These are phyloP conservation scores for Melolontha melolontha DNA, from an alignment of 2,888 invertebrate species.

Conservation along the genomic window DNA sequence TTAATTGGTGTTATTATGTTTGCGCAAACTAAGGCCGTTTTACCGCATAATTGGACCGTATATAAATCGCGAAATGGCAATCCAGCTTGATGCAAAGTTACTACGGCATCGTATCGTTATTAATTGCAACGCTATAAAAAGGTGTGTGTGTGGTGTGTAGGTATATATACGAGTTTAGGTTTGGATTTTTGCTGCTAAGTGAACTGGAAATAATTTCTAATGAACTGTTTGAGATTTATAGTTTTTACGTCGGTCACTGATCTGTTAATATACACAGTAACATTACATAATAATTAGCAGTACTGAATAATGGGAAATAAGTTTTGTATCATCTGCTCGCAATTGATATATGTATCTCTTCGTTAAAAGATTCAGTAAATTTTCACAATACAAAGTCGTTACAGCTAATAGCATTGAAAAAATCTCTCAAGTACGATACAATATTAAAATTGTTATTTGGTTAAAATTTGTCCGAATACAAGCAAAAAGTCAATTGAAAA, in stretches of 20 bases:
- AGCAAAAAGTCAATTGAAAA: too few species aligned
- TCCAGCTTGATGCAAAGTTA: slow-evolving; percentile 7
- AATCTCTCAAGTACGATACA: too few species aligned
- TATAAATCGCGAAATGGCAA: slow-evolving; percentile 14
- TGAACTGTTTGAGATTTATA: slow-evolving; percentile 15
- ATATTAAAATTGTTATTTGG: too few species aligned
- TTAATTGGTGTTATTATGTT: slow-evolving; percentile 35
- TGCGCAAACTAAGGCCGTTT: slow-evolving; percentile 11
- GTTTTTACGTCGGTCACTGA: slow-evolving; percentile 11
- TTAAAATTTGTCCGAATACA: too few species aligned
- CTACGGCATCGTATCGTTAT: slow-evolving; percentile 4
- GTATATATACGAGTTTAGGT: slow-evolving; percentile 6
- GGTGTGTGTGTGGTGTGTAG: neutral
- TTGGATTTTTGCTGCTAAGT: slow-evolving; percentile 5
- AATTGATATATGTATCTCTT: too few species aligned
- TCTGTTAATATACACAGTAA: slow-evolving; percentile 2
- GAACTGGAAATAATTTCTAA: slow-evolving; percentile 33
- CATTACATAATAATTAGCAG: neutral
- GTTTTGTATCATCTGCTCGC: too few species aligned
- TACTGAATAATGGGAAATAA: too few species aligned
- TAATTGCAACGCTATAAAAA: slow-evolving; percentile 25
- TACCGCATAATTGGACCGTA: slow-evolving; percentile 30
- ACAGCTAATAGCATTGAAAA: too few species aligned
- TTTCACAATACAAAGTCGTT: too few species aligned
- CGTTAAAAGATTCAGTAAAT: too few species aligned